phyloP scores from a whole-genome alignment of 1,140 invertebrate species.

The Halictus rubicundus region DNA sequence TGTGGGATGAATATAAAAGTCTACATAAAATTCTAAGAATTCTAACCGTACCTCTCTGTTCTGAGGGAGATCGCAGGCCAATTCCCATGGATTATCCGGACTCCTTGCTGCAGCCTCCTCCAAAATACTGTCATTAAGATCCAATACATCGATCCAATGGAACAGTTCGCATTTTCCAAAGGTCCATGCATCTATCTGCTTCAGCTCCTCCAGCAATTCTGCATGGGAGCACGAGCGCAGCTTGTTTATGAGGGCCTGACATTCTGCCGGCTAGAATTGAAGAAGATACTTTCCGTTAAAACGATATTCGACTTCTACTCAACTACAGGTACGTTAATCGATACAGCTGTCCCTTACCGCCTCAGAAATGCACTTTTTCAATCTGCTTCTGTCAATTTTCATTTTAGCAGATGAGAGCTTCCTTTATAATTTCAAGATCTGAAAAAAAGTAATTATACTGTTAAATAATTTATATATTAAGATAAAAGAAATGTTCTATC shows the following conservation, averaged over 20 bases:
- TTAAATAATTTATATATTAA: too few relatives aligned
- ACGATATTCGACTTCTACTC: too few relatives aligned
- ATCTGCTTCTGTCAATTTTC: constrained; percentile 93
- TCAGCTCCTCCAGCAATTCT: constrained; percentile 87
- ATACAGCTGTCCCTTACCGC: constrained; percentile 82
- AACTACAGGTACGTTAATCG: too few relatives aligned
- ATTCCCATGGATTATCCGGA: constrained; percentile 87
- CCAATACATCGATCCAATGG: constrained; percentile 94
- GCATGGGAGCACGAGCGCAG: constrained; percentile 86
- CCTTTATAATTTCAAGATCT: constrained; percentile 65
- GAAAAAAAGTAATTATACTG: constrained; percentile 34
- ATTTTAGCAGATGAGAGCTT: constrained; percentile 80
- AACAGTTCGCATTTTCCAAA: constrained; percentile 95
- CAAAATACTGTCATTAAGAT: constrained; percentile 91
- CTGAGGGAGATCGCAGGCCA: constrained; percentile 88
- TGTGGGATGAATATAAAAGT: neutral
- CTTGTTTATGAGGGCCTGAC: constrained; percentile 89
- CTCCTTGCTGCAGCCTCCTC: constrained; percentile 87
- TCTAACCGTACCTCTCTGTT: constrained; percentile 81
- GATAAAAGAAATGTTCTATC: too few relatives aligned
- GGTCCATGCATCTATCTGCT: constrained; percentile 91
- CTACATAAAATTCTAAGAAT: constrained; percentile 8
- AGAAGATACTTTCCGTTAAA: neutral
- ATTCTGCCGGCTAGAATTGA: constrained; percentile 87
- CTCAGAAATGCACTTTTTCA: constrained; percentile 94